Evolutionary conservation across 2,797 vertebrate species (phyloP).

Genomic region (Ambastaia sidthimunki): DNA sequence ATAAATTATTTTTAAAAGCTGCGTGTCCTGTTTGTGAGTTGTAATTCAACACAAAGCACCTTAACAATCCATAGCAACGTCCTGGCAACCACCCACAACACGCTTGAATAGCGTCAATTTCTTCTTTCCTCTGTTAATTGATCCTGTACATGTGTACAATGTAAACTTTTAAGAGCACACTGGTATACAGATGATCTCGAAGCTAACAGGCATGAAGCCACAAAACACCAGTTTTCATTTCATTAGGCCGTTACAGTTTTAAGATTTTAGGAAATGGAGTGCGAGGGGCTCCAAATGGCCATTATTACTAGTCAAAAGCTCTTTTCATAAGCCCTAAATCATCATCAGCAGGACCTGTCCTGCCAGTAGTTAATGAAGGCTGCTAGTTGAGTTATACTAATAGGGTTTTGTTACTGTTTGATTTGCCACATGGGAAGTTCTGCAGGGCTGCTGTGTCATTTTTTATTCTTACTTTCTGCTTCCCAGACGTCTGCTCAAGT

Average conservation of each 20-base stretch:
- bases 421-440: constrained; percentile 51
- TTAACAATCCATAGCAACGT: too few species aligned
- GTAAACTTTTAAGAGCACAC: not conserved
- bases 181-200: not conserved
- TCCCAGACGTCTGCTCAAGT: constrained; percentile 4
- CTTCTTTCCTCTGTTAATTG: too few species aligned
- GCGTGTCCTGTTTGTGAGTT: too few species aligned
- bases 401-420: constrained; percentile 41
- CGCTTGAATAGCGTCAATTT: too few species aligned
- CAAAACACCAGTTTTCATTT: not conserved
- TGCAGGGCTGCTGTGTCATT: constrained; percentile 7
- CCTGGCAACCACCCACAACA: too few species aligned
- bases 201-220: not conserved
- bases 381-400: constrained; percentile 50
- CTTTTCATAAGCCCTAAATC: constrained; percentile 16
- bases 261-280: not conserved
- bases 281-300: not conserved
- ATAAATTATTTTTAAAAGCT: not conserved
- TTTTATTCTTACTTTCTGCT: constrained; percentile 21
- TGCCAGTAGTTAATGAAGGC: constrained; percentile 28
- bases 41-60: too few species aligned
- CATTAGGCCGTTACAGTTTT: not conserved
- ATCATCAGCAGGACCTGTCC: constrained; percentile 40
- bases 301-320: not conserved
- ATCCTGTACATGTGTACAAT: too few species aligned